Evolutionary conservation across 2,888 invertebrate species (phyloP).

Genomic region (Galerucella pusilla): DNA sequence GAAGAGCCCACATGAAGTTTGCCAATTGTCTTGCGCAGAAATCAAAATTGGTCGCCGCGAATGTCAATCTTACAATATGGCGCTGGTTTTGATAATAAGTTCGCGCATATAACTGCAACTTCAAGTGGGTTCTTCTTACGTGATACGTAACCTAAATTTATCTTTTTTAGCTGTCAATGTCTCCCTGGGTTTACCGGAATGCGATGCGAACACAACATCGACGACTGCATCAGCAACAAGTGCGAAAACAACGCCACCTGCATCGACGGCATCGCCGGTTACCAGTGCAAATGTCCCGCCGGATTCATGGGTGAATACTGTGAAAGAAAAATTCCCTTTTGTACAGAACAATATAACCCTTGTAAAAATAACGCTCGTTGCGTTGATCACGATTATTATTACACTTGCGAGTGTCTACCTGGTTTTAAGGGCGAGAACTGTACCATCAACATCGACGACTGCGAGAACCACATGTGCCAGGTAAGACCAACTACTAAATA

Average conservation of each 20-base stretch:
- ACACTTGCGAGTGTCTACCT: conserved; percentile 85
- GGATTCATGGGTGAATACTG: conserved; percentile 94
- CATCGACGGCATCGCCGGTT: conserved; percentile 88
- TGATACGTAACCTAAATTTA: background rate
- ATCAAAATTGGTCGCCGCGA: too few relatives aligned
- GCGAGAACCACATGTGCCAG: conserved; percentile 94
- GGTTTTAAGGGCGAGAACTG: conserved; percentile 96
- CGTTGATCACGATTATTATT: conserved; percentile 86
- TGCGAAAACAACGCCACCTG: conserved; percentile 98
- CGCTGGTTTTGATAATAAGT: too few relatives aligned
- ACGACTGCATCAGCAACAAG: conserved; percentile 89
- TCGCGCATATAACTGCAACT: too few relatives aligned
- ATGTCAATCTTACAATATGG: too few relatives aligned
- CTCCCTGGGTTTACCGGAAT: conserved; percentile 92
- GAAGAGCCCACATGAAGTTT: too few relatives aligned
- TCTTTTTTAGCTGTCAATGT: conserved; percentile 82
- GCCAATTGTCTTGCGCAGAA: too few relatives aligned
- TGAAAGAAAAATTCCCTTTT: conserved; percentile 93
- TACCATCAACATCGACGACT: conserved; percentile 94
- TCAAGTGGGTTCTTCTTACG: too few relatives aligned
- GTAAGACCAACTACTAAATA: conserved; percentile 62
- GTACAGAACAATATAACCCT: conserved; percentile 92
- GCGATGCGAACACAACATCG: conserved; percentile 95
- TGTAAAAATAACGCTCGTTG: conserved; percentile 94
- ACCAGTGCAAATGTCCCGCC: conserved; percentile 87